These are phyloP conservation scores for Petrolisthes manimaculis DNA, from an alignment of 2,888 invertebrate species.

Conservation along the genomic window DNA sequence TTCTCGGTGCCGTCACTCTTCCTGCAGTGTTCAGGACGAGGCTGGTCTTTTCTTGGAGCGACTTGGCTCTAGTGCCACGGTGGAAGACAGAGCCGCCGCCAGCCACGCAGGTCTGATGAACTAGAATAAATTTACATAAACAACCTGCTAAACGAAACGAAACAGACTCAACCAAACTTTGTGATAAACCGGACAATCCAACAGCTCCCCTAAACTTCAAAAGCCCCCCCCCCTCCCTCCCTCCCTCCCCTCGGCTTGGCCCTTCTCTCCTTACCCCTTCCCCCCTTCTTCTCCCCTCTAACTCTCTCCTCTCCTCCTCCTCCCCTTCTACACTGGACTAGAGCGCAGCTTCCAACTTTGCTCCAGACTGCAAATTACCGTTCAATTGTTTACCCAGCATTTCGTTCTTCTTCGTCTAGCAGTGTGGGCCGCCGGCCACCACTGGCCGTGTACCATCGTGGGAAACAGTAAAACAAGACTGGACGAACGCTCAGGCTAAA, in stretches of 20 bases:
- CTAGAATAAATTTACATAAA: slow-evolving; percentile 55
- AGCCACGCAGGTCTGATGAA: slow-evolving; percentile 39
- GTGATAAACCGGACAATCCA: slow-evolving; percentile 64
- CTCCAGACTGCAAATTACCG: slow-evolving; percentile 58
- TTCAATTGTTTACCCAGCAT: slow-evolving; percentile 57
- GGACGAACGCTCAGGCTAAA: slow-evolving; percentile 38
- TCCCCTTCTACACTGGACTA: slow-evolving; percentile 61
- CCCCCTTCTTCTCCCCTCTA: slow-evolving; percentile 26
- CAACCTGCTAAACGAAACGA: slow-evolving; percentile 57
- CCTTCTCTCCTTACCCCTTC: too few species aligned
- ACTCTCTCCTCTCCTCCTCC: slow-evolving; percentile 26
- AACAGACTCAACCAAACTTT: slow-evolving; percentile 62
- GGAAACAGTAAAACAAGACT: slow-evolving; percentile 44
- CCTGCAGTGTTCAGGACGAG: too few species aligned
- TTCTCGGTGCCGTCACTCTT: not conserved
- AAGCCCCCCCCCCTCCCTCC: slow-evolving; percentile 62
- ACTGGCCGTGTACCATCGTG: slow-evolving; percentile 30
- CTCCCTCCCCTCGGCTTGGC: slow-evolving; percentile 30
- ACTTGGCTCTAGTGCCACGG: not conserved
- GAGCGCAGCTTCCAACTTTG: slow-evolving; percentile 58
- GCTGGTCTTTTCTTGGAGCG: not conserved
- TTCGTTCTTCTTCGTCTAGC: slow-evolving; percentile 50
- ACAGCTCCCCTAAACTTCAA: slow-evolving; percentile 64
- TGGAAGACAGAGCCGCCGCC: slow-evolving; percentile 1
- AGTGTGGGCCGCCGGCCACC: slow-evolving; percentile 26